phyloP scores from a whole-genome alignment of 2,113 vertebrate species.

The Oxyruncus cristatus region DNA sequence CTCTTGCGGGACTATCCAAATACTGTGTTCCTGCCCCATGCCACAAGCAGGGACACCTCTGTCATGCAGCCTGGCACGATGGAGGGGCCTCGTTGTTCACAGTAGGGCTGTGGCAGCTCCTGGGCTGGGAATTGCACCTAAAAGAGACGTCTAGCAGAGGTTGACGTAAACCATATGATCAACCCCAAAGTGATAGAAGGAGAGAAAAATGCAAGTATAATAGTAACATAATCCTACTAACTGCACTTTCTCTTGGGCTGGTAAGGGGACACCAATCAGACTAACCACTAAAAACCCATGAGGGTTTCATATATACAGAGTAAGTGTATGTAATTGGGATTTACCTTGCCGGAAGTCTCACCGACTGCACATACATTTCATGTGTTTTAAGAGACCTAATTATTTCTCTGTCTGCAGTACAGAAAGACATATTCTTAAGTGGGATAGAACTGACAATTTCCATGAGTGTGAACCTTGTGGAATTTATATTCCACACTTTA shows the following conservation, averaged over 20 bases:
- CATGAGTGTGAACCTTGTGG: neutral
- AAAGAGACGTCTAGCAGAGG: neutral
- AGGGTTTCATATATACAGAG: neutral
- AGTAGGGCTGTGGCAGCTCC: neutral
- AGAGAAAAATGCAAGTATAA: constrained; percentile 22
- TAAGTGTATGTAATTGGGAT: constrained; percentile 14
- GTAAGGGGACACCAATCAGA: constrained; percentile 28
- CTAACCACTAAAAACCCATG: constrained; percentile 18
- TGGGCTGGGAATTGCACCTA: neutral
- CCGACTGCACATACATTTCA: neutral
- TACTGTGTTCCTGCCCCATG: neutral
- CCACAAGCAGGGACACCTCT: neutral
- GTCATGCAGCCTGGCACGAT: rapidly evolving
- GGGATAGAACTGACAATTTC: neutral
- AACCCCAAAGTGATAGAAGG: neutral
- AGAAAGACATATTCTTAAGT: neutral
- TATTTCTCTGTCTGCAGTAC: neutral
- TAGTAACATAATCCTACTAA: constrained; percentile 5
- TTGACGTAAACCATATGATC: neutral
- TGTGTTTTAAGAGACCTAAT: constrained; percentile 6
- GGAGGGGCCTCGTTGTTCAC: neutral
- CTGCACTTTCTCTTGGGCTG: neutral
- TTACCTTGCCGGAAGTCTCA: constrained; percentile 24
- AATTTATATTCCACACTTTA: constrained; percentile 29
- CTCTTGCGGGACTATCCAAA: neutral